Evolutionary conservation across 2,797 vertebrate genomes (phyloP).

Genomic region (Onychomys leucogaster): DNA sequence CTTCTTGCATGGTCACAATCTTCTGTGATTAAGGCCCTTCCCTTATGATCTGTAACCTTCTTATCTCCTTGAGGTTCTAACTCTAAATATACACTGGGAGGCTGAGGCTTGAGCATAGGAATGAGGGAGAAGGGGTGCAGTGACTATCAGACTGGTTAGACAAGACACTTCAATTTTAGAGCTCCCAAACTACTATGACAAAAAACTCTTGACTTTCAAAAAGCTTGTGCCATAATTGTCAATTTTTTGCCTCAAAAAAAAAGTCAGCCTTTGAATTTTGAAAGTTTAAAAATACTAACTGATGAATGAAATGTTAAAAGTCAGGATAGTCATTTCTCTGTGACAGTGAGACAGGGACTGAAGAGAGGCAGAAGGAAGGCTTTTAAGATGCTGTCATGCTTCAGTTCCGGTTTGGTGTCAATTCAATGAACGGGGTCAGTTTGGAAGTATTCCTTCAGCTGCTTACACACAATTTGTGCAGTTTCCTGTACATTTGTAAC

Average conservation of each 20-base stretch:
- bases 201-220: neutral
- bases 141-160: neutral
- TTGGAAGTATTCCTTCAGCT: slow-evolving; percentile 27
- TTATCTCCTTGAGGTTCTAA: neutral
- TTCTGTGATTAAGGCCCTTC: neutral
- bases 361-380: neutral
- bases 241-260: slow-evolving; percentile 14
- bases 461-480: neutral
- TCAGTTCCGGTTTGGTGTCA: neutral
- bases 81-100: neutral
- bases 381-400: neutral
- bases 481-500: neutral
- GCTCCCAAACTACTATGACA: neutral
- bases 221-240: neutral
- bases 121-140: neutral
- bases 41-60: slow-evolving; percentile 2
- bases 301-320: slow-evolving; percentile 14
- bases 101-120: neutral
- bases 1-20: neutral
- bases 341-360: neutral
- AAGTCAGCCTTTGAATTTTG: slow-evolving; percentile 19
- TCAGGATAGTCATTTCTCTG: neutral
- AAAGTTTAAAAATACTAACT: slow-evolving; percentile 3
- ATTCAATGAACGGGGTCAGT: slow-evolving; percentile 30
- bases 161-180: slow-evolving; percentile 40